Evolutionary conservation across 2,797 vertebrate genomes (phyloP).

Genomic region (Geotrypetes seraphini): DNA sequence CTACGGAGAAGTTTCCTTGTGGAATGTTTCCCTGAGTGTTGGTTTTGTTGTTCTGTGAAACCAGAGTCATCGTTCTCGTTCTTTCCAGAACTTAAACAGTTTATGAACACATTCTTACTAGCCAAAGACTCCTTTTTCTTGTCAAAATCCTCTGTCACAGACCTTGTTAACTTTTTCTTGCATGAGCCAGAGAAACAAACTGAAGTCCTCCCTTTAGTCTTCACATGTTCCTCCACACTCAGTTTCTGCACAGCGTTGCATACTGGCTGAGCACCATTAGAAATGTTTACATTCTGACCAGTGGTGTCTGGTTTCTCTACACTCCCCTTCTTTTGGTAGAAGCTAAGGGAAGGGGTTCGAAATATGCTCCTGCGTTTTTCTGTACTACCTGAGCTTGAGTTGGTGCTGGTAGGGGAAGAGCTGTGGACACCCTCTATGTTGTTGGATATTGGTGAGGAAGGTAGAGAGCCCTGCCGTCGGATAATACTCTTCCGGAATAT

Average conservation of each 20-base stretch:
- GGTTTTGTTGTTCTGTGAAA: constrained; percentile 75
- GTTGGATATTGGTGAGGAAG: constrained; percentile 89
- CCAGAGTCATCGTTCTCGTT: constrained; percentile 92
- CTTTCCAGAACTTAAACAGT: constrained; percentile 86
- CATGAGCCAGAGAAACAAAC: constrained; percentile 78
- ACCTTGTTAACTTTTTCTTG: constrained; percentile 85
- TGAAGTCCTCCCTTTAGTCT: constrained; percentile 71
- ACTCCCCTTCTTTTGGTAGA: constrained; percentile 71
- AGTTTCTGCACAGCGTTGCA: constrained; percentile 48
- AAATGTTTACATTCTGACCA: constrained; percentile 49
- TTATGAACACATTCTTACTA: constrained; percentile 90
- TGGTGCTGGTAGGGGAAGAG: constrained; percentile 93
- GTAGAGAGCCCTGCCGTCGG: constrained; percentile 84
- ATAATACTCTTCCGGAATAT: constrained; percentile 87
- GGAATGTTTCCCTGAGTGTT: constrained; percentile 60
- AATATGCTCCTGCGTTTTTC: constrained; percentile 90
- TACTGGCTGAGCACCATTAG: constrained; percentile 49
- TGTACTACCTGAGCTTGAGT: constrained; percentile 92
- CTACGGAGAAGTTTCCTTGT: constrained; percentile 85
- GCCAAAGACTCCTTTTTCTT: constrained; percentile 58
- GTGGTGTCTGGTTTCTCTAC: constrained; percentile 59
- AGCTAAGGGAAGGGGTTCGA: constrained; percentile 84
- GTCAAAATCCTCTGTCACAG: constrained; percentile 86
- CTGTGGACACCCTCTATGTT: constrained; percentile 77
- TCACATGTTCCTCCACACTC: constrained; percentile 53